Evolutionary conservation across 2,888 invertebrate genomes (phyloP).

Genomic region (Orthonychiurus folsomi): DNA sequence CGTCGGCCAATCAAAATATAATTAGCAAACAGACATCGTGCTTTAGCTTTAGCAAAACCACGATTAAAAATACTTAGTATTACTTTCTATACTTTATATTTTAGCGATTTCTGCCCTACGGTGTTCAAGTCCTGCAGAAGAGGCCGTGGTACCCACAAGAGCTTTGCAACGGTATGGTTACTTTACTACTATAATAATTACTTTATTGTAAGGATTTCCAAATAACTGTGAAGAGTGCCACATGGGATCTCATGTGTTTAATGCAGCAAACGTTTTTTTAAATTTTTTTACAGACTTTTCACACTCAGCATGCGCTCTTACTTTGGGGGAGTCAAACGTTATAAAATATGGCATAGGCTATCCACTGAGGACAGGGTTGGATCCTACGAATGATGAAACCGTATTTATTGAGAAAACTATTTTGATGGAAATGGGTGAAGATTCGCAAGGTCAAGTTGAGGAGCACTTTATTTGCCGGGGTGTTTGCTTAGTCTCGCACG

Average conservation of each 20-base stretch:
- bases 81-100: constrained; percentile 4
- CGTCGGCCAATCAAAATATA: neutral
- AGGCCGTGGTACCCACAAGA: constrained; percentile 39
- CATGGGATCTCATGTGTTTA: neutral
- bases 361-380: constrained; percentile 34
- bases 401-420: constrained; percentile 29
- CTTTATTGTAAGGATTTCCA: too few relatives aligned
- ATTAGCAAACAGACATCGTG: too few relatives aligned
- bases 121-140: constrained; percentile 28
- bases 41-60: too few relatives aligned
- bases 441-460: constrained; percentile 20
- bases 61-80: neutral
- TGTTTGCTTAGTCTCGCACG: constrained; percentile 30
- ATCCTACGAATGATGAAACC: constrained; percentile 21
- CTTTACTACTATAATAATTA: too few relatives aligned
- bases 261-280: too few relatives aligned
- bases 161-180: constrained; percentile 25
- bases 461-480: constrained; percentile 34
- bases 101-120: constrained; percentile 31
- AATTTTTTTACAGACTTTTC: constrained; percentile 30
- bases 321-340: constrained; percentile 36
- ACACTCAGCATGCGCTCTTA: constrained; percentile 35
- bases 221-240: too few relatives aligned
- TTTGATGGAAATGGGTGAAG: constrained; percentile 14
- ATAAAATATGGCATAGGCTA: constrained; percentile 36